Conservation (phyloP, 2,113 vertebrate species). For the Eurystomus gularis region DNA sequence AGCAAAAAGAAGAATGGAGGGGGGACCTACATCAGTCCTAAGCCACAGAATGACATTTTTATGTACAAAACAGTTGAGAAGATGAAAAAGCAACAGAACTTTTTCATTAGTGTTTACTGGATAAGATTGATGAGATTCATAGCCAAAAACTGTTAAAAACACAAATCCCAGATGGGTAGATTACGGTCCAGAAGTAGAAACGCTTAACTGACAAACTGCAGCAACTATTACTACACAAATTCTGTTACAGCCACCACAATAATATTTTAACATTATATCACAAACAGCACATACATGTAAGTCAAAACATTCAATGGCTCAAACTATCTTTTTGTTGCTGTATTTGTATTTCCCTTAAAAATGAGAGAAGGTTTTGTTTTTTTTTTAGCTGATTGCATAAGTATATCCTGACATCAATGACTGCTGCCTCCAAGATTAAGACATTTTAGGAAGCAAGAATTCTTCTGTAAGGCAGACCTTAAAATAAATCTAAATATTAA, state of each 20-base stretch:
- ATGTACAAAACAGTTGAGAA: not conserved
- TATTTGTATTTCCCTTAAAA: not conserved
- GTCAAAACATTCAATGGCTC: not conserved
- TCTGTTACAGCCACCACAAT: not conserved
- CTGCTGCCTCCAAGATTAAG: not conserved
- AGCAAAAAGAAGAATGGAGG: not conserved
- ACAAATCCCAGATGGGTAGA: slow-evolving; percentile 27
- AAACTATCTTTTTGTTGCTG: not conserved
- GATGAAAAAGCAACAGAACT: not conserved
- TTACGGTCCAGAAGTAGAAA: not conserved
- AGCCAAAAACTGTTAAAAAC: slow-evolving; percentile 7
- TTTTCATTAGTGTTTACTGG: not conserved
- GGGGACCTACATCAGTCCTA: not conserved
- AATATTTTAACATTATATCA: not conserved
- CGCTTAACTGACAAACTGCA: not conserved
- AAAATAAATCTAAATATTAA: not conserved
- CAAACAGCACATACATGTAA: not conserved
- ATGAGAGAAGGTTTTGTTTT: not conserved
- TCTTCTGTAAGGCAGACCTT: not conserved
- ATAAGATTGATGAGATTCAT: not conserved
- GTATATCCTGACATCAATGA: not conserved
- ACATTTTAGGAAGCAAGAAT: not conserved
- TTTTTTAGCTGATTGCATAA: not conserved
- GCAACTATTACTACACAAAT: not conserved
- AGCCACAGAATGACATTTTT: slow-evolving; percentile 38